phyloP scores from a whole-genome alignment of 2,888 invertebrate genomes.

The Eudemis profundana region DNA sequence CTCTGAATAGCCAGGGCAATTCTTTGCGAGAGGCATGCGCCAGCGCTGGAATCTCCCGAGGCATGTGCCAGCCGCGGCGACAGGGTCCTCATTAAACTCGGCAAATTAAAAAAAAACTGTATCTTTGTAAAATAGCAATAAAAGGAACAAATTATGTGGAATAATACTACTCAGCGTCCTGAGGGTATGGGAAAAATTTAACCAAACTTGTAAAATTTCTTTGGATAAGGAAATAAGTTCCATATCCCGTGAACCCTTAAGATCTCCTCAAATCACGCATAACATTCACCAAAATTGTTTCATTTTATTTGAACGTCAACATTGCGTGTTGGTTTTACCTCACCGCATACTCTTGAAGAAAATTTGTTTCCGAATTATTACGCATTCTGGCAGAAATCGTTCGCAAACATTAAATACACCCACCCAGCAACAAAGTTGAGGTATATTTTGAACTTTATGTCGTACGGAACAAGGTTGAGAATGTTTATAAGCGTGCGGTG shows the following conservation, averaged over 20 bases:
- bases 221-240: no score
- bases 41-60: no score
- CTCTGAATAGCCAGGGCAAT: no score
- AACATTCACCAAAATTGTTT: constrained; percentile 2
- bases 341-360: constrained; percentile 4
- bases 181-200: no score
- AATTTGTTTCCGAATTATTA: constrained; percentile 38
- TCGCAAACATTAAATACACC: constrained; percentile 28
- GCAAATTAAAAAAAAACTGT: no score
- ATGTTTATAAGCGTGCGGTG: not conserved
- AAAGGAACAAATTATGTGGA: no score
- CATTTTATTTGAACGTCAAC: constrained; percentile 13
- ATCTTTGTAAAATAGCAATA: no score
- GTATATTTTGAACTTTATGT: not conserved
- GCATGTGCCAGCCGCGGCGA: no score
- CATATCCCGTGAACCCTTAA: not conserved
- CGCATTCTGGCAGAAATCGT: constrained; percentile 35
- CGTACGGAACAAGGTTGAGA: not conserved
- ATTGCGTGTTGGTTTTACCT: constrained; percentile 9
- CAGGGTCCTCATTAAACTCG: no score
- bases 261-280: not conserved
- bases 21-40: no score
- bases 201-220: no score
- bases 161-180: no score
- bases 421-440: constrained; percentile 1